These are phyloP conservation scores for Periparus ater DNA, from an alignment of 2,797 vertebrate species.

Conservation along the genomic window DNA sequence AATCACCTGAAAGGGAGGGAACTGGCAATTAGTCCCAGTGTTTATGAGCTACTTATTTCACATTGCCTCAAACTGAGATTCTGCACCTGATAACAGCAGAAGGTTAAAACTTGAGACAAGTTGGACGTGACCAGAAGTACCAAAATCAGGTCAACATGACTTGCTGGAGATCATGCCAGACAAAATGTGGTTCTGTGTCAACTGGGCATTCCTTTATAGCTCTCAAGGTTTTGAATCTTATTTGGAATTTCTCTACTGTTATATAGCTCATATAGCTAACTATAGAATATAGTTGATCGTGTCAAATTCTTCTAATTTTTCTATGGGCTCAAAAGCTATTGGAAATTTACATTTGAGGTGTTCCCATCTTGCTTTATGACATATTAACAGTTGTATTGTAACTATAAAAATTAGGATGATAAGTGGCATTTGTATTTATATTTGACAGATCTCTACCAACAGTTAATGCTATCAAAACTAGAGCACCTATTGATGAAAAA, in stretches of 20 bases:
- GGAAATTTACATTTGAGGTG: not conserved
- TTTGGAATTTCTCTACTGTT: not conserved
- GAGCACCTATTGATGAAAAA: not conserved
- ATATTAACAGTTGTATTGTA: not conserved
- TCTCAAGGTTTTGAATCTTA: not conserved
- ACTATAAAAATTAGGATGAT: not conserved
- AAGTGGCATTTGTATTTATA: not conserved
- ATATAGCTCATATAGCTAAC: not conserved
- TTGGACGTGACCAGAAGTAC: not conserved
- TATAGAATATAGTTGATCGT: not conserved
- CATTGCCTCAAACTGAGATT: not conserved
- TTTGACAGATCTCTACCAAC: not conserved
- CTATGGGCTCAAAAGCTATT: not conserved
- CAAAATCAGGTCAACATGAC: not conserved
- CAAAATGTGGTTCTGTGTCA: not conserved
- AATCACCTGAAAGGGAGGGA: not conserved
- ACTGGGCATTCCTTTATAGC: not conserved
- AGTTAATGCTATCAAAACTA: not conserved
- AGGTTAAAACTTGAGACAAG: not conserved
- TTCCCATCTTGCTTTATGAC: not conserved
- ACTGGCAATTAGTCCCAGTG: not conserved
- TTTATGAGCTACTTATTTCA: not conserved
- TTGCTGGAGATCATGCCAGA: not conserved
- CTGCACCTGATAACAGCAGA: not conserved
- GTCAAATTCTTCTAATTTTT: not conserved